phyloP scores from a whole-genome alignment of 2,888 invertebrate species.

The Ophion obscuratus region DNA sequence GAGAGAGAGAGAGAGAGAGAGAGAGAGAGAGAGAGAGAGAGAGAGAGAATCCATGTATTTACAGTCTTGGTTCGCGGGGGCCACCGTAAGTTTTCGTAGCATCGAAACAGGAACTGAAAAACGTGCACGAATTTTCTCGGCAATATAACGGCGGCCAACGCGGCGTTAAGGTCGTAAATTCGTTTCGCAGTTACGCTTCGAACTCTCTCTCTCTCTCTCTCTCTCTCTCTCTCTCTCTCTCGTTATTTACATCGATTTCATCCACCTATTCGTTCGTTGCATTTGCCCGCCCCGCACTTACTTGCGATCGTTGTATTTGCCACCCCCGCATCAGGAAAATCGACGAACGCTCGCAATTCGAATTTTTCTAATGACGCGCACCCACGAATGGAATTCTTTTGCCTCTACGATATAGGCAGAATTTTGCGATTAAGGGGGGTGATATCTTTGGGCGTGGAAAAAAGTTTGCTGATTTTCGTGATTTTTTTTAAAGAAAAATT shows the following conservation, averaged over 20 bases:
- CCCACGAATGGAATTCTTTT: no score
- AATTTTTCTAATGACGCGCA: no score
- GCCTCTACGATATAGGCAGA: no score
- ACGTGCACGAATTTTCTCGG: slow-evolving; percentile 57
- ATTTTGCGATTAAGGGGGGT: no score
- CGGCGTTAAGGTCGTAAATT: slow-evolving; percentile 61
- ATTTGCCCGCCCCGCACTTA: background rate
- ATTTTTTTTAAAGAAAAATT: no score
- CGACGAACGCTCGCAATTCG: no score
- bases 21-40: slow-evolving; percentile 24
- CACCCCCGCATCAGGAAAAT: background rate
- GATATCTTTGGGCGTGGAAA: no score
- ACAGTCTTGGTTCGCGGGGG: slow-evolving; percentile 54
- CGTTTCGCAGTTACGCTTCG: slow-evolving; percentile 47
- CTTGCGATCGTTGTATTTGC: slow-evolving; percentile 6
- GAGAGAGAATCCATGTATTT: slow-evolving; percentile 48
- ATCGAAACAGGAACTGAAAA: slow-evolving; percentile 47
- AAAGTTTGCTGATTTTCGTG: no score
- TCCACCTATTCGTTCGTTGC: slow-evolving; percentile 29
- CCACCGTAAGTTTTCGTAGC: slow-evolving; percentile 32
- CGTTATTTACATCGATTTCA: slow-evolving; percentile 36
- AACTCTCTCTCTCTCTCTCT: slow-evolving; percentile 7
- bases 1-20: slow-evolving; percentile 24
- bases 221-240: no score
- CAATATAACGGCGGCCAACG: slow-evolving; percentile 31